phyloP scores from a whole-genome alignment of 2,888 invertebrate genomes.

The Trissoscelio sp. region DNA sequence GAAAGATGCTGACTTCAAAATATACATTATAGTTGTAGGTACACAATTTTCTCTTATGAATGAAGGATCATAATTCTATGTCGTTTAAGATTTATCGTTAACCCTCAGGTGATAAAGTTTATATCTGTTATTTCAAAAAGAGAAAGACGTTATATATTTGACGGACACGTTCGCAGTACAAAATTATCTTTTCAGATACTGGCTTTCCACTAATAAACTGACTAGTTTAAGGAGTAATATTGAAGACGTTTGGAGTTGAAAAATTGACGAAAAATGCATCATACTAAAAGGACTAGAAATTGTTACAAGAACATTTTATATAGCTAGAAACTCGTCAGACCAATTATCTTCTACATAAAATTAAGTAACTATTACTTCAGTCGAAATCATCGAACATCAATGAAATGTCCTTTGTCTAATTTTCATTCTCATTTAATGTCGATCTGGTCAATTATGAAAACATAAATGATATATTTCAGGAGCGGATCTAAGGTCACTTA shows the following conservation, averaged over 20 bases:
- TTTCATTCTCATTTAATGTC: no score
- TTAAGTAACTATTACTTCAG: constrained; percentile 2
- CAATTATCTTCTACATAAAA: not conserved
- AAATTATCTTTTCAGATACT: constrained; percentile 33
- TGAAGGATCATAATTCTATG: constrained; percentile 34
- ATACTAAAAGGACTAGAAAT: constrained; percentile 31
- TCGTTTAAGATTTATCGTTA: constrained; percentile 51
- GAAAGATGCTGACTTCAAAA: constrained; percentile 40
- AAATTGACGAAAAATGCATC: constrained; percentile 15
- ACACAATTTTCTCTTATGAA: constrained; percentile 21
- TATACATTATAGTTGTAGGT: constrained; percentile 23
- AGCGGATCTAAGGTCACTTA: no score
- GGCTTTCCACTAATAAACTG: constrained; percentile 32
- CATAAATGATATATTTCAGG: no score
- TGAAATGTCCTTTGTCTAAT: not conserved
- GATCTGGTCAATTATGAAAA: no score
- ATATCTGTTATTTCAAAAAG: constrained; percentile 36
- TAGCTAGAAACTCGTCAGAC: not conserved
- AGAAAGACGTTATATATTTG: constrained; percentile 44
- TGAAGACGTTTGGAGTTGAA: constrained; percentile 2
- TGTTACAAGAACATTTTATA: constrained; percentile 10
- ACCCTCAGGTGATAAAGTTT: constrained; percentile 7
- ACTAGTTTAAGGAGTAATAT: constrained; percentile 35
- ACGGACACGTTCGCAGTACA: constrained; percentile 49
- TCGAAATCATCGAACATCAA: constrained; percentile 21